Conservation (phyloP, 2,888 invertebrate genomes). For the Crepidodera aurea region DNA sequence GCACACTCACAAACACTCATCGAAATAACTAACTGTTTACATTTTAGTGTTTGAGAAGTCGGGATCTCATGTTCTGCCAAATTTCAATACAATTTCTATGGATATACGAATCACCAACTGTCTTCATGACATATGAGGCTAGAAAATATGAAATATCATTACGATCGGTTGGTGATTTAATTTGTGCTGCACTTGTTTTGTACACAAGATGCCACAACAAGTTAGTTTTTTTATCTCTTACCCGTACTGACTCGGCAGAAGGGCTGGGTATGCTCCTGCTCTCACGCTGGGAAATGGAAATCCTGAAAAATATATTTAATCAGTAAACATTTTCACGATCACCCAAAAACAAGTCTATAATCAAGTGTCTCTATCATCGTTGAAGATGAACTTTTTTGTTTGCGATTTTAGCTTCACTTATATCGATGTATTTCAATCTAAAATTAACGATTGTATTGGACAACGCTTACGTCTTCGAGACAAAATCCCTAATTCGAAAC, state of each 20-base stretch:
- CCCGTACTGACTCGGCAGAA: constrained; percentile 86
- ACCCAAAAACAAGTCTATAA: too few species aligned
- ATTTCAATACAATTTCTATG: constrained; percentile 59
- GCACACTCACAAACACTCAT: constrained; percentile 63
- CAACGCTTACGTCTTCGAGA: too few species aligned
- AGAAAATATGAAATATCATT: constrained; percentile 61
- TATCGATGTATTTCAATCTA: too few species aligned
- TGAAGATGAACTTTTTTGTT: too few species aligned
- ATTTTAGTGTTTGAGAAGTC: constrained; percentile 58
- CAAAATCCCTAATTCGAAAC: too few species aligned
- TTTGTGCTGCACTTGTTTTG: constrained; percentile 42
- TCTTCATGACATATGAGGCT: constrained; percentile 59
- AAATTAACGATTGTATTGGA: too few species aligned
- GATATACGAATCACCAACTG: constrained; percentile 60
- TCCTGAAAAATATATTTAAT: constrained; percentile 67
- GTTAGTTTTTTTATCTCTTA: constrained; percentile 65
- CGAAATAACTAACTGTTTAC: constrained; percentile 62
- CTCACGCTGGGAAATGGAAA: constrained; percentile 80
- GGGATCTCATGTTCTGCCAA: constrained; percentile 59
- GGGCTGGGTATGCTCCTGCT: constrained; percentile 76
- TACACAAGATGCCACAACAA: constrained; percentile 31
- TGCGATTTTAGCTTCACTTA: too few species aligned
- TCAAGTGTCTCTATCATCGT: too few species aligned
- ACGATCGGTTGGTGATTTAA: constrained; percentile 54
- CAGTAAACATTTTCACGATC: constrained; percentile 12